Base-by-base conservation (phyloP, 2,113 vertebrate species). In the Pituophis catenifer region DNA sequence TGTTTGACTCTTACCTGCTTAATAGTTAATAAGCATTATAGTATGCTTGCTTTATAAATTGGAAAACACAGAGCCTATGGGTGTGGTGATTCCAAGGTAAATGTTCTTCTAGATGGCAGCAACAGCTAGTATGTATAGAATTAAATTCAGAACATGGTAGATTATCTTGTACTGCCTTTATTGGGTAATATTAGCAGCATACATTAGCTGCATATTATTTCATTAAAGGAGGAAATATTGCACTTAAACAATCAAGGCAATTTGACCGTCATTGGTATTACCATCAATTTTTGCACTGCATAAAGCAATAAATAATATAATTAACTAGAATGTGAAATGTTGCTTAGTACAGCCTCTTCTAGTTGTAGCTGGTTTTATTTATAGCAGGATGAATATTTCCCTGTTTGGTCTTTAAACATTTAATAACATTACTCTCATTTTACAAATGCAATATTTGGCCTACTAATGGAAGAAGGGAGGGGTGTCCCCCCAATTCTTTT, bases 201-300 rank as follows among this genome's bases (percentile, higher is more conserved):
- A 65, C 10, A 57, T n/a, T 12, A 33, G 5, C 8, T n/a, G 24
- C 17, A 29, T 54, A 53, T 1, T 17, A 53, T 90, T 86, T 90
- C 55, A 65, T 33, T 29, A 90, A 86, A 52, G 10, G 3, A 88
- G 44, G 29, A 65, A 50, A 29, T 50, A 86, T 8, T 62, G 26
- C 26, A 81, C 29, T 90, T 89, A 19, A 58, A 29, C 17, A 44
- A 70, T 70, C 8, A 53, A 62, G 5, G 7, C 29, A 17, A 11
- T 26, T 33, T 96, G n/a, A 96, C 95, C 96, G 75, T 15, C 3
- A 55, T 3, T 38, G 93, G 26, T 52, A 91, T 21, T 81, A 93
- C 48, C 75, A 23, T 86, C 58, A 21, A 0, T 1, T 85, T 89
- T 1, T 0, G 94, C 33, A 0, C 44, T 86, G 90, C 94, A 96